Evolutionary conservation across 2,888 invertebrate genomes (phyloP).

Genomic region (Bedellia somnulentella): DNA sequence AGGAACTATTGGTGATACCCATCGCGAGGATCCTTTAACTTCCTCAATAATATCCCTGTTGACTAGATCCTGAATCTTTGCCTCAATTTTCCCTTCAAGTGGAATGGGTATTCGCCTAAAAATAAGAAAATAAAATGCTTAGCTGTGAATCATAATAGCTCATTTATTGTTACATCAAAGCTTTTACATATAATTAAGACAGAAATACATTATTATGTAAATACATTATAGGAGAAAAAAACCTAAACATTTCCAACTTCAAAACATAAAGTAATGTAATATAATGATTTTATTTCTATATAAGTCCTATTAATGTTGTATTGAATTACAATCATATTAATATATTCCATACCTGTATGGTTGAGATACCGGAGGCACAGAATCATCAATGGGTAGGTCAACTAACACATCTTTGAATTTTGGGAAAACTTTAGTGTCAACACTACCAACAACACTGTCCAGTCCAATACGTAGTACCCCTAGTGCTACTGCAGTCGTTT

Average conservation of each 20-base stretch:
- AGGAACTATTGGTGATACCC: conserved; percentile 3
- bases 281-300: neutral
- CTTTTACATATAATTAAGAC: no score
- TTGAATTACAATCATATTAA: neutral
- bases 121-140: conserved; percentile 3
- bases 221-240: no score
- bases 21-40: conserved; percentile 1
- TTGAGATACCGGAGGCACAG: conserved; percentile 7
- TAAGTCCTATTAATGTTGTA: neutral
- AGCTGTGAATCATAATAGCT: no score
- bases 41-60: conserved; percentile 2
- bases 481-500: conserved; percentile 1
- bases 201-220: neutral
- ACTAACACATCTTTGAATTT: conserved; percentile 8
- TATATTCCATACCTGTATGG: conserved; percentile 6
- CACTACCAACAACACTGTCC: neutral
- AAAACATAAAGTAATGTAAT: no score
- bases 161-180: no score
- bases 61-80: conserved; percentile 3
- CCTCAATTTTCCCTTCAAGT: no score
- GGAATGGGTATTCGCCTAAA: no score
- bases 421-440: neutral
- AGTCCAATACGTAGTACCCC: conserved; percentile 2
- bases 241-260: no score
- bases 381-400: conserved; percentile 9